Evolutionary conservation across 2,113 vertebrate genomes (phyloP).

Genomic region (Syngnathus floridae): DNA sequence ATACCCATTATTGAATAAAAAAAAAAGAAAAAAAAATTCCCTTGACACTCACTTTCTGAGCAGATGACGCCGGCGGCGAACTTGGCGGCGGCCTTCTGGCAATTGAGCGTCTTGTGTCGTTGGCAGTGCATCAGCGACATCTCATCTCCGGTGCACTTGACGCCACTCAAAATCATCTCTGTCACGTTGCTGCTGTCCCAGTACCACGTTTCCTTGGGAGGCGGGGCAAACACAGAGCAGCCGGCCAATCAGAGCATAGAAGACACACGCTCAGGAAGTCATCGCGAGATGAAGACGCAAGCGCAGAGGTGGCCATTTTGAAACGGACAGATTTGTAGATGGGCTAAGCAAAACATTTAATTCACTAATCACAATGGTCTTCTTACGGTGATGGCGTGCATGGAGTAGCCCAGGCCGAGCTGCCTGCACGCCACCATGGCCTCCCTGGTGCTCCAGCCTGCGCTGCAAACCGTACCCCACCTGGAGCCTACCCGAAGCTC

Average conservation of each 20-base stretch:
- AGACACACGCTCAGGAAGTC: constrained; percentile 7
- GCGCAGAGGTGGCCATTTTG: background rate
- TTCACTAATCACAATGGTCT: too few species aligned
- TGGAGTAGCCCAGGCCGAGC: constrained; percentile 82
- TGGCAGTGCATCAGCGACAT: constrained; percentile 86
- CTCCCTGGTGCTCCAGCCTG: constrained; percentile 81
- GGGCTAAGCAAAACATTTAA: too few species aligned
- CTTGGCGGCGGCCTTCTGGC: constrained; percentile 76
- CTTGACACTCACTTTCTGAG: constrained; percentile 85
- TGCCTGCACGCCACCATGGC: constrained; percentile 84
- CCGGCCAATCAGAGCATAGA: background rate
- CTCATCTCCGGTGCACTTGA: constrained; percentile 83
- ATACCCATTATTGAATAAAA: too few species aligned
- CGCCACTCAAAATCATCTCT: constrained; percentile 87
- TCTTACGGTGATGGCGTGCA: constrained; percentile 82
- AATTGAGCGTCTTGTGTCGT: constrained; percentile 78
- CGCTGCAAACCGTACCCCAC: constrained; percentile 83
- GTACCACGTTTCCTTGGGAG: constrained; percentile 93
- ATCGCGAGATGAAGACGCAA: background rate
- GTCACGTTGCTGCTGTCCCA: constrained; percentile 91
- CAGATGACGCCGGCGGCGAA: constrained; percentile 94
- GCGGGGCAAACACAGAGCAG: background rate
- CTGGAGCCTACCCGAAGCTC: constrained; percentile 79
- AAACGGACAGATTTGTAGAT: background rate
- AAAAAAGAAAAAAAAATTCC: too few species aligned